Evolutionary conservation across 2,888 invertebrate species (phyloP).

Genomic region (Pristionchus maxplancki): DNA sequence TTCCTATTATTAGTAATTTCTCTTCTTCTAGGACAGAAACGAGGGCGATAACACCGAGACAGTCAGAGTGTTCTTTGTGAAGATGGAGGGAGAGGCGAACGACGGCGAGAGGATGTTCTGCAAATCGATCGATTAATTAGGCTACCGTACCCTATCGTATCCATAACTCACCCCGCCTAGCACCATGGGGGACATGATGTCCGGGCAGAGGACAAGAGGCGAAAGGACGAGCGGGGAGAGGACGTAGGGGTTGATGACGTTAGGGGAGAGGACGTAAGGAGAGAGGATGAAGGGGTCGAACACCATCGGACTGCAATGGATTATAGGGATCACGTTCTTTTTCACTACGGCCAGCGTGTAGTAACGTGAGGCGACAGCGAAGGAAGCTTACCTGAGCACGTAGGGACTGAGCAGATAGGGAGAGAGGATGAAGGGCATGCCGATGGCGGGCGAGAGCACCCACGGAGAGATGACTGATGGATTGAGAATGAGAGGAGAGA

Average conservation of each 20-base stretch:
- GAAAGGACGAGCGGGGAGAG: constrained; percentile 65
- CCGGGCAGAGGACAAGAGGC: constrained; percentile 39
- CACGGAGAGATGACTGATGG: constrained; percentile 65
- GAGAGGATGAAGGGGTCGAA: constrained; percentile 63
- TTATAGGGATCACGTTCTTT: too few relatives aligned
- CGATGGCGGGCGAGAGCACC: constrained; percentile 65
- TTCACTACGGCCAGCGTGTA: too few relatives aligned
- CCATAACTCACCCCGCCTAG: constrained; percentile 6
- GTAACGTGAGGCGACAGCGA: too few relatives aligned
- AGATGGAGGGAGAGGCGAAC: constrained; percentile 46
- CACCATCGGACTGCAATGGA: constrained; percentile 55
- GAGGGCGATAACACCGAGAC: constrained; percentile 50
- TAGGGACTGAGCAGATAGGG: constrained; percentile 61
- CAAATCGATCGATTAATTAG: not conserved
- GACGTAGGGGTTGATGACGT: constrained; percentile 70
- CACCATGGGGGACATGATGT: constrained; percentile 49
- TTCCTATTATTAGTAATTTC: too few relatives aligned
- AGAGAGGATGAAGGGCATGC: constrained; percentile 67
- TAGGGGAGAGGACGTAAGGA: constrained; percentile 55
- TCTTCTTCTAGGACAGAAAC: not conserved
- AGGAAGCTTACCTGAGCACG: constrained; percentile 50
- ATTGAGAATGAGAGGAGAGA: constrained; percentile 72
- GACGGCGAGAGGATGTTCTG: constrained; percentile 51
- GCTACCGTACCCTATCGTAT: not conserved
- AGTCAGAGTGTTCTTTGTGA: constrained; percentile 49